Percentiles rank a stretch among this genome's conserved stretches.
These are phyloP conservation scores for Dinoponera quadriceps DNA, from an alignment of 1,140 invertebrate species.

Conservation along the genomic window DNA sequence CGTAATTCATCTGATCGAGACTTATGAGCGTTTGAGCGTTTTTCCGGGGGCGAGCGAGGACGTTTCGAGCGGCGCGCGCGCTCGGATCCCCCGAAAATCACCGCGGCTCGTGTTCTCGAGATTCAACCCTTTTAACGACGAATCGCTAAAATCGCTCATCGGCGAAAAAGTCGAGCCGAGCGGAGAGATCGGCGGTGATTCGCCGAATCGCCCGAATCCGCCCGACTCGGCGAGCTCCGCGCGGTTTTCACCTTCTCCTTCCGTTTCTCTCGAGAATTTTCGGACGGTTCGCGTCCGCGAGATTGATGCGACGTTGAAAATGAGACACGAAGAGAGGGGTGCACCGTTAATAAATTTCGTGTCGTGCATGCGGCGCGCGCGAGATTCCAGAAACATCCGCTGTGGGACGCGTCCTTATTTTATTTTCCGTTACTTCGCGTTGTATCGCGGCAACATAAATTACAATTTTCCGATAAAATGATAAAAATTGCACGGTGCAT, in stretches of 20 bases:
- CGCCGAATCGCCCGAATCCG: no score
- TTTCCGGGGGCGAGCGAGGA: neutral
- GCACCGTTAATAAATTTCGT: neutral
- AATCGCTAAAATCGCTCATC: constrained; percentile 12
- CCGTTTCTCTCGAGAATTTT: no score
- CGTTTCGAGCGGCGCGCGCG: neutral
- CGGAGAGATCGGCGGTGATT: no score
- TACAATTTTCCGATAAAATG: neutral
- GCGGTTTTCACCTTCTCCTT: no score
- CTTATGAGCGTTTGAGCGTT: constrained; percentile 24
- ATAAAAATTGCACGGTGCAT: constrained; percentile 4
- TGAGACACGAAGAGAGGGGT: no score
- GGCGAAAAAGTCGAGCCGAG: constrained; percentile 41
- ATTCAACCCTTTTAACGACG: constrained; percentile 16
- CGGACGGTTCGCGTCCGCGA: no score
- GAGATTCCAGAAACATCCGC: neutral
- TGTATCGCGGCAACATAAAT: neutral
- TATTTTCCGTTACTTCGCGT: neutral
- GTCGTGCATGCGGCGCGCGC: no score
- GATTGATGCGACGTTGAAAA: no score
- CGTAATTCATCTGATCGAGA: constrained; percentile 59
- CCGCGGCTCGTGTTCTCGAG: neutral
- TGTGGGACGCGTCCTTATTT: neutral
- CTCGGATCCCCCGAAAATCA: constrained; percentile 7
- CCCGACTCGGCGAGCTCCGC: no score